These are phyloP conservation scores for Bolinopsis microptera DNA, from an alignment of 37 sponge, comb jelly and placozoan genomes.

Conservation along the genomic window DNA sequence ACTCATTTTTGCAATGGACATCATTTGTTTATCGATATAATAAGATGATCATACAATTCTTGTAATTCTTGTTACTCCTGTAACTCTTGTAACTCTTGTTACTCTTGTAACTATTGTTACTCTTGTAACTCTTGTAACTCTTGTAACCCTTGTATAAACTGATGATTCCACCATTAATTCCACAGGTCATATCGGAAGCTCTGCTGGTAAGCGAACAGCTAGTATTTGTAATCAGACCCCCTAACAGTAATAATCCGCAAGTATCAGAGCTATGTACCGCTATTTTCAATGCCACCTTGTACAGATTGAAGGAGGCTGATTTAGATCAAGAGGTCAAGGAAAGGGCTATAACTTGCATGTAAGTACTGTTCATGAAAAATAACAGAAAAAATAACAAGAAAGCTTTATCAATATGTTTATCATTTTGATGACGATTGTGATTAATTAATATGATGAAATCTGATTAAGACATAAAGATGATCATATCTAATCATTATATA, in stretches of 20 bases:
- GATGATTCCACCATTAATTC: no score
- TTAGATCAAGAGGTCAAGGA: conserved; percentile 99
- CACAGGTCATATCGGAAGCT: conserved; percentile 87
- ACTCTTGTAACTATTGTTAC: no score
- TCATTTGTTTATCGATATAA: no score
- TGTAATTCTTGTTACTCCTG: no score
- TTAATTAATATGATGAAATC: no score
- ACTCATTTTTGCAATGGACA: no score
- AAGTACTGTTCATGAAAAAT: conserved; percentile 14
- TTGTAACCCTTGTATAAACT: no score
- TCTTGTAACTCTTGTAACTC: no score
- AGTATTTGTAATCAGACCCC: conserved; percentile 83
- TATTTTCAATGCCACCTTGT: conserved; percentile 73
- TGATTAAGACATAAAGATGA: not conserved
- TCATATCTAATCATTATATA: not conserved
- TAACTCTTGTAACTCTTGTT: no score
- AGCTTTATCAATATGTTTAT: no score
- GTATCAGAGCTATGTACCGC: conserved; percentile 22
- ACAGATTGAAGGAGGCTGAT: conserved; percentile 89
- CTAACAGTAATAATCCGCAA: conserved; percentile 68
- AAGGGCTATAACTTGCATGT: conserved; percentile 97
- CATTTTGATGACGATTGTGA: no score
- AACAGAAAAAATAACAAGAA: not conserved
- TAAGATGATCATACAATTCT: no score
- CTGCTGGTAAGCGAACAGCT: conserved; percentile 84